Base-by-base conservation (phyloP, 1,140 invertebrate species). In the Tachypleus tridentatus region DNA sequence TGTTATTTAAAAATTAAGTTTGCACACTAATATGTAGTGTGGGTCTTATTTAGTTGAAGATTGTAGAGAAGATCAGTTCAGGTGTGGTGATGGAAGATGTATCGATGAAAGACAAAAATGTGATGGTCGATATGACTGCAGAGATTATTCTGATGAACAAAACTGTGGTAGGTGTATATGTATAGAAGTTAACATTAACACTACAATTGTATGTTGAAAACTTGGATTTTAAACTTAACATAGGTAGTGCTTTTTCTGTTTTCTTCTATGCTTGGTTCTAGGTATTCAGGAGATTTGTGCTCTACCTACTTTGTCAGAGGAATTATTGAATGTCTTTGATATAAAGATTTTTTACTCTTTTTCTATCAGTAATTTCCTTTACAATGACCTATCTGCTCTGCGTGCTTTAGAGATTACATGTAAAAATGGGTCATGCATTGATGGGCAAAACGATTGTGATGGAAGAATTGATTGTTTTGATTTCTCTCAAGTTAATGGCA, bases 391-490 rank as follows among this genome's bases (percentile, higher is more conserved):
- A 9, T 8, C 11, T 60, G 11, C 1, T 10, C 4, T 51, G 5
- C 49, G 4, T n/a, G 4, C 60, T 29, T 49, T 4, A 11, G 4
- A 29, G 72, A 71, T 70, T 64, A 67, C 76, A 6, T 89, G 86
- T 75, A 72, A 75, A 53, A 82, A 83, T 74, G 86, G 79, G 76
- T 81, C 78, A 72, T 87, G 85, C 79, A 85, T 88, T 73, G 81
- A 81, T 65, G 73, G 76, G 71, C 77, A 80, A 68, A 82, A 86
- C 72, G 84, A 86, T 74, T 93, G 91, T 80, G 88, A 93, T 82
- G 87, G 88, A 80, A 84, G 82, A 77, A 86, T 86, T 81, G 89
- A 94, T 81, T 95, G 91, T 81, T 83, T 82, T 77, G 91, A 94
- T 81, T 87, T 87, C 82, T 91, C 88, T 70, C 91, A 95, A 81